Evolutionary conservation across 2,113 vertebrate genomes (phyloP), one percentile per base, ranked within the genome.

Genomic region (Pampusana beccarii): DNA sequence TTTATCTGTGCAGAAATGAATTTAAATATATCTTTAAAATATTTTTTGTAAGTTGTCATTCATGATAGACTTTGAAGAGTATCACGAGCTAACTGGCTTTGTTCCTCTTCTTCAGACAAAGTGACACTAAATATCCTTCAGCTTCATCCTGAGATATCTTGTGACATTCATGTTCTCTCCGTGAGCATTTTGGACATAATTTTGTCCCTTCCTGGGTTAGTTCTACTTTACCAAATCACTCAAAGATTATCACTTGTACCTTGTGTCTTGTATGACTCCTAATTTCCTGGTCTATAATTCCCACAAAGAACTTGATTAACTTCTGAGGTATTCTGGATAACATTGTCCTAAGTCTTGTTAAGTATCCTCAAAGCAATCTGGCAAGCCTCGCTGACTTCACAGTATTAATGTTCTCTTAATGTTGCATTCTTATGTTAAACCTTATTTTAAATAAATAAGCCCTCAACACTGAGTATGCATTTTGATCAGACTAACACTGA

Each of bases 381-480:
- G 28, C 70, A 82, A 96, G 54, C 33, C 46, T 86, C 89, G 50
- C 88, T 91, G 77, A 62, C 88, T 95, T 85, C 58, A 61, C 17
- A 80, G 74, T 80, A 88, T 78, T 88, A 89, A 87, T 69, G 88
- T 83, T 93, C 90, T 67, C 70, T 93, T 70, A 80, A 7, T 71
- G 88, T 91, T 92, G 57, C 56, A 46, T 89, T 87, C 86, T 71
- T 77, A 75, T 80, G 62, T 92, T 82, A 95, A 94, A 74, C 42
- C 62, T 80, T 74, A 29, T 57, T 93, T 95, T 78, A 80, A 74
- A 95, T 36, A 87, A 96, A 77, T 83, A 96, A 94, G 26, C 40
- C 31, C 84, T 61, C 74, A 72, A 80, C 74, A 80, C 66, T 44
- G 88, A 91, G 71, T 54, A n/a, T 86, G 64, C 73, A 92, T 96